These are phyloP conservation scores for Sarcophaga rosellei DNA, from an alignment of 2,888 invertebrate genomes.

Conservation along the genomic window DNA sequence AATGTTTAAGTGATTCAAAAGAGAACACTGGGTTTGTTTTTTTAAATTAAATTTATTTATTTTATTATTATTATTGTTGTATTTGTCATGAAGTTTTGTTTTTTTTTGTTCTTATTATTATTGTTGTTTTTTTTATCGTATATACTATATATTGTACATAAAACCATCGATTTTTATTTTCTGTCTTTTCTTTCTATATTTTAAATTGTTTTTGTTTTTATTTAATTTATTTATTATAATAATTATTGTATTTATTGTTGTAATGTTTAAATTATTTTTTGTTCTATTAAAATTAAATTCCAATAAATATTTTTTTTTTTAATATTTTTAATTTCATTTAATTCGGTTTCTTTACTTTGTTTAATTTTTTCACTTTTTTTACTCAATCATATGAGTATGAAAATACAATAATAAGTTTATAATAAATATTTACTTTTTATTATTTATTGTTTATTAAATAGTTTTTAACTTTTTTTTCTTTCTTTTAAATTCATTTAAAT, in stretches of 20 bases:
- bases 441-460: too few relatives aligned
- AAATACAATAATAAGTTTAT: not conserved
- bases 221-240: constrained; percentile 33
- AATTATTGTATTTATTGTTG: constrained; percentile 3
- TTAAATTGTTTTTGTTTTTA: not conserved
- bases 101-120: constrained; percentile 56
- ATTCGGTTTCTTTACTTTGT: too few relatives aligned
- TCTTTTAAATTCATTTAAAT: too few relatives aligned
- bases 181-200: too few relatives aligned
- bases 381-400: too few relatives aligned
- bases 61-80: constrained; percentile 50
- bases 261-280: not conserved
- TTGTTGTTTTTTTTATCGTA: not conserved
- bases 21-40: not conserved
- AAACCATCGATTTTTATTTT: constrained; percentile 6
- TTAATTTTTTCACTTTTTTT: too few relatives aligned
- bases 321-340: too few relatives aligned
- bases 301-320: not conserved
- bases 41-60: constrained; percentile 42
- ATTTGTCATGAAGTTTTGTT: constrained; percentile 53
- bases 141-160: not conserved
- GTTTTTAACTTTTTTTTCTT: too few relatives aligned
- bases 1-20: too few relatives aligned
- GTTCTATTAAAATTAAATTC: not conserved
- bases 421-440: not conserved